Conservation (phyloP, 2,888 invertebrate genomes). For the Lepidonotus clava region DNA sequence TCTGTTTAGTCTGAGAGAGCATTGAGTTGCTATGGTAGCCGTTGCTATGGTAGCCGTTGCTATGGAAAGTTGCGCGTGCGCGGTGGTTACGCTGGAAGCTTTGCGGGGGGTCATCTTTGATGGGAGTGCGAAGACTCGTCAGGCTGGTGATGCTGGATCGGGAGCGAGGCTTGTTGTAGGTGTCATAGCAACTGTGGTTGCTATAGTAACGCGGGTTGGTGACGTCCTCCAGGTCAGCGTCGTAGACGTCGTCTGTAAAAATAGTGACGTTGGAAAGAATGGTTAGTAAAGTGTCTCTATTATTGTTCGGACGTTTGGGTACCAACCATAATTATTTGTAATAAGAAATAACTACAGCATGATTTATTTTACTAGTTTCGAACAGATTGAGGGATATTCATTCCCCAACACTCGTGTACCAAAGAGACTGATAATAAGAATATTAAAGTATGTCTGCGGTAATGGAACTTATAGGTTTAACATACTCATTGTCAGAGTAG, state of each 20-base stretch:
- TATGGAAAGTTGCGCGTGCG: conserved; percentile 11
- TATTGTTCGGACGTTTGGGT: too few species aligned
- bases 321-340: too few species aligned
- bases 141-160: conserved; percentile 41
- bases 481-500: too few species aligned
- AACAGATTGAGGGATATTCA: too few species aligned
- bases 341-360: too few species aligned
- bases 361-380: too few species aligned
- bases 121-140: conserved; percentile 23
- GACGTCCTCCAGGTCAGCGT: conserved; percentile 12
- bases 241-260: conserved; percentile 38
- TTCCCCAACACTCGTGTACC: too few species aligned
- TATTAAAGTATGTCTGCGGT: too few species aligned
- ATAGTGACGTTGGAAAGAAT: neutral
- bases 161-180: conserved; percentile 31
- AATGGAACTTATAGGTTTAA: too few species aligned
- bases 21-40: conserved; percentile 35
- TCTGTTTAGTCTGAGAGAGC: neutral
- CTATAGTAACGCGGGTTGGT: conserved; percentile 36
- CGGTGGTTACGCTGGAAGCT: conserved; percentile 20
- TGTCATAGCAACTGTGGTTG: neutral
- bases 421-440: too few species aligned
- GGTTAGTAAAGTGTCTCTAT: too few species aligned
- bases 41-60: neutral
- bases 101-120: neutral